Base-by-base conservation (phyloP, 2,888 invertebrate genomes). In the Pammene fasciana region DNA sequence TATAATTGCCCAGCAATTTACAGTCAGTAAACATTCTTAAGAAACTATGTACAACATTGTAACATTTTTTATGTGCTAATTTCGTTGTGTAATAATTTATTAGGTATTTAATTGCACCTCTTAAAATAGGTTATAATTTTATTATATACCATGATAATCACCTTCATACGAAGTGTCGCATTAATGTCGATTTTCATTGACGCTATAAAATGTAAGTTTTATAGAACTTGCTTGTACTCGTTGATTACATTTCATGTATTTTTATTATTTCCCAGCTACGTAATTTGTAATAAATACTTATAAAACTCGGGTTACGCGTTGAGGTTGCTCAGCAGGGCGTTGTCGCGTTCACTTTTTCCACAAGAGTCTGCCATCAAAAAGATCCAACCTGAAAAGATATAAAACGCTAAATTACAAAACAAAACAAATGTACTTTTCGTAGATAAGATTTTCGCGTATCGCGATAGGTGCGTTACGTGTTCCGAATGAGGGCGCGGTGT, bases 391-490 rank as follows among this genome's bases (percentile, higher is more conserved):
- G 70, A 59, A 60, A 70, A 57, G 34, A 62, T 45, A 70, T 65
- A 70, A 70, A 65, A 70, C 16, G 59, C 46, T 59, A 70, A 70
- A 70, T 65, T 57, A 57, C 64, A 55, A 38, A 59, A 55, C 60
- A 46, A 70, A 60, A 70, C 68, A 70, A 73, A 75, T 73, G 34
- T 70, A 75, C 76, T 64, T 75, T 76, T 79, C 77, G 79, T 79
- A n/a, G n/a, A 80, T 81, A 76, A 79, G 80, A 80, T 81, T 79
- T 81, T 82, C 83, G 81, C 79, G 81, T 84, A 81, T 84, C 87
- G 84, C 86, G 54, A 82, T 81, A 82, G 70, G 65, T 60, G 65
- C 79, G 85, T 82, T 86, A 86, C 87, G 86, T 88, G 86, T 82
- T 76, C 73, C 75, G 84, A 86, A 88, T 87, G 78, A 65, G 59